Conservation (phyloP, 2,113 vertebrate species). For the Pantherophis guttatus region DNA sequence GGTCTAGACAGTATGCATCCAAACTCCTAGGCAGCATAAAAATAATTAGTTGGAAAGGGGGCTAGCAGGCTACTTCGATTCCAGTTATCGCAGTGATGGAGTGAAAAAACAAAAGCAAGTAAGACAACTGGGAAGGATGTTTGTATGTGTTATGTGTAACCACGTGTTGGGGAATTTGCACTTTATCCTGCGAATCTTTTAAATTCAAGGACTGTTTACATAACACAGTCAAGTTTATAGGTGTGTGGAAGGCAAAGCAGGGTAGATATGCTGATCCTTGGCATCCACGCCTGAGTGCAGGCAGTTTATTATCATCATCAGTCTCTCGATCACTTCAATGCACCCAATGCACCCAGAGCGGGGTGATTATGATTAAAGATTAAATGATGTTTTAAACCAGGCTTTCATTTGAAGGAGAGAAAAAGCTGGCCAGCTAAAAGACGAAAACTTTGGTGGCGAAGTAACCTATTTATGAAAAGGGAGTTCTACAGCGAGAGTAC, state of each 20-base stretch:
- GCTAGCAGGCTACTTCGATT: neutral
- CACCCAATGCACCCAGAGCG: neutral
- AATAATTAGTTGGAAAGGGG: neutral
- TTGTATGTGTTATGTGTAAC: neutral
- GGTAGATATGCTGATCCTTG: neutral
- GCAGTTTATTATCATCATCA: neutral
- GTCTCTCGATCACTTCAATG: neutral
- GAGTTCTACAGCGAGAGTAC: neutral
- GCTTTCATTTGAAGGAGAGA: neutral
- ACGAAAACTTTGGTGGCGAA: neutral
- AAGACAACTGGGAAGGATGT: neutral
- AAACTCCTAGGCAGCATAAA: no score
- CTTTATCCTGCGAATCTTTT: neutral
- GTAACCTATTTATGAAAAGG: neutral
- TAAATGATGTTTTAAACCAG: neutral
- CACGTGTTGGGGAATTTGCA: neutral
- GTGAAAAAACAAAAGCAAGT: neutral
- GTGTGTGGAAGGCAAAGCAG: neutral
- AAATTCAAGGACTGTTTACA: neutral
- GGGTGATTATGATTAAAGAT: neutral
- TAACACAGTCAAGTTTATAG: neutral
- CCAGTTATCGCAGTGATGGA: neutral
- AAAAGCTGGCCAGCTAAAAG: neutral
- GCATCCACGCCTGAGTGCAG: neutral
- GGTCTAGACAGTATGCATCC: no score